These are phyloP conservation scores for Philereme vetulata DNA, from an alignment of 2,888 invertebrate genomes.

Conservation along the genomic window DNA sequence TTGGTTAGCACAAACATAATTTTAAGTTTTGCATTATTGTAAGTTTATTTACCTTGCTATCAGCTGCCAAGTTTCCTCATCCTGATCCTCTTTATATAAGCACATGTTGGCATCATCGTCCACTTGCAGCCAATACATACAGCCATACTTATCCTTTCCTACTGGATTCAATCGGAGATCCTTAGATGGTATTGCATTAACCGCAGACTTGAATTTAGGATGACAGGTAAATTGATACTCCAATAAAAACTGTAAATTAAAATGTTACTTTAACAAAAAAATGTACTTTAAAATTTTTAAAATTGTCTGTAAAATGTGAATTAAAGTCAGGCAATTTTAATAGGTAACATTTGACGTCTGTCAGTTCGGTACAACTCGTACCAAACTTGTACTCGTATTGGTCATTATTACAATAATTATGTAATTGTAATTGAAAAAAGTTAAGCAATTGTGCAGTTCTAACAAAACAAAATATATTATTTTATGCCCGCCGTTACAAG, in stretches of 20 bases:
- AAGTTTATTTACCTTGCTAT: slow-evolving; percentile 89
- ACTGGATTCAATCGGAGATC: slow-evolving; percentile 94
- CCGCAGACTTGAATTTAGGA: slow-evolving; percentile 94
- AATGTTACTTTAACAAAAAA: background rate
- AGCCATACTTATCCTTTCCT: slow-evolving; percentile 95
- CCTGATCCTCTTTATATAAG: slow-evolving; percentile 97
- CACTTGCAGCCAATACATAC: slow-evolving; percentile 96
- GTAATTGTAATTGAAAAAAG: no score
- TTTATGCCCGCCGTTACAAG: no score
- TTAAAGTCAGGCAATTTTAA: no score
- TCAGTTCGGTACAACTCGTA: no score
- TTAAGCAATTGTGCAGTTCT: no score
- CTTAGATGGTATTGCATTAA: slow-evolving; percentile 90
- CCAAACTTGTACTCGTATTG: no score
- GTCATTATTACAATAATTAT: no score
- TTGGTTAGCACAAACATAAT: background rate
- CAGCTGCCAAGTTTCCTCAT: slow-evolving; percentile 97
- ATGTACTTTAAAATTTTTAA: no score
- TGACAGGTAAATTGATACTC: slow-evolving; percentile 98
- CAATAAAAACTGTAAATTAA: slow-evolving; percentile 87
- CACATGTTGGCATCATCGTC: slow-evolving; percentile 95
- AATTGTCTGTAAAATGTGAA: no score
- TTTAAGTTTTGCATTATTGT: background rate
- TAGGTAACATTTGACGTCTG: no score
- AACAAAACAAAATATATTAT: no score